phyloP scores from a whole-genome alignment of 2,113 vertebrate genomes.

The Oncorhynchus mykiss region DNA sequence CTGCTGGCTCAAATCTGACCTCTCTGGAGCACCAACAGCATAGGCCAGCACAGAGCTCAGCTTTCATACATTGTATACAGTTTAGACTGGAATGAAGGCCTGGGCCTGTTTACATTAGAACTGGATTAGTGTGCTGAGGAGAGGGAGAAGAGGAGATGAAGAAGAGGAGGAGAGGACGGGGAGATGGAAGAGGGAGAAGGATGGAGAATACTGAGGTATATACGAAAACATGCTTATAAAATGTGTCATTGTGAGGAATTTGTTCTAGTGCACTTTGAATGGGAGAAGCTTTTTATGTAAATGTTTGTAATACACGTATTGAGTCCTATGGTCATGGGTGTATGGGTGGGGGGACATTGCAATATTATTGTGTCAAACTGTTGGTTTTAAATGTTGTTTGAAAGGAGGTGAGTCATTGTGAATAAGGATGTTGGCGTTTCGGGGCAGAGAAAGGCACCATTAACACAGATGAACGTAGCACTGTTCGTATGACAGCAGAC shows the following conservation, averaged over 20 bases:
- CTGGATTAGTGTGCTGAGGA: constrained; percentile 54
- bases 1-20: constrained; percentile 61
- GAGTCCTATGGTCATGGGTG: constrained; percentile 36
- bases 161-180: constrained; percentile 2
- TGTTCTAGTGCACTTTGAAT: neutral
- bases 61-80: constrained; percentile 76
- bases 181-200: too few species aligned
- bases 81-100: constrained; percentile 47
- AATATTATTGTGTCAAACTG: constrained; percentile 31
- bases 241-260: neutral
- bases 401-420: constrained; percentile 41
- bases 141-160: constrained; percentile 25
- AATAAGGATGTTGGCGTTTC: constrained; percentile 48
- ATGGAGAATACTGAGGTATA: neutral
- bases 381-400: constrained; percentile 39
- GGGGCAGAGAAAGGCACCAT: constrained; percentile 30
- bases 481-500: constrained; percentile 68
- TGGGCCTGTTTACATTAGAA: constrained; percentile 57
- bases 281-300: constrained; percentile 11
- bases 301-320: neutral
- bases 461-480: constrained; percentile 47
- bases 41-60: constrained; percentile 52
- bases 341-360: constrained; percentile 33
- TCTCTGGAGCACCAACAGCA: constrained; percentile 59
- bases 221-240: neutral